Evolutionary conservation across 2,113 vertebrate genomes (phyloP).

Genomic region (Petromus typicus): DNA sequence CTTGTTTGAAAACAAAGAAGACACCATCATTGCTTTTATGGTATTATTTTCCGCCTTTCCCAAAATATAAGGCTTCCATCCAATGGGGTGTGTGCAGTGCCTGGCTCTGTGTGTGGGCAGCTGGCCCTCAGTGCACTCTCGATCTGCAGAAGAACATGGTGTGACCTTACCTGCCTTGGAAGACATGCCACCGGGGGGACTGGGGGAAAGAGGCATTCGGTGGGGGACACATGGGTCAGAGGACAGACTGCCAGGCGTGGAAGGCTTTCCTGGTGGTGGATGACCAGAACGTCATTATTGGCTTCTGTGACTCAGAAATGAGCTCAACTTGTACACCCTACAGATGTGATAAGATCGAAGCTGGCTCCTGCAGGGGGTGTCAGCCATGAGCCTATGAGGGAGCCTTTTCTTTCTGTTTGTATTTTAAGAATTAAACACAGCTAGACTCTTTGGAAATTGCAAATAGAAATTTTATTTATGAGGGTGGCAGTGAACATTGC

Average conservation of each 20-base stretch:
- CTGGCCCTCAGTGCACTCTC: neutral
- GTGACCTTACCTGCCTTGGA: neutral
- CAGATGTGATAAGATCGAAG: neutral
- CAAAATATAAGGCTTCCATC: neutral
- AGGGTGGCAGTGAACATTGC: neutral
- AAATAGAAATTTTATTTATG: neutral
- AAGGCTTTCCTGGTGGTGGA: neutral
- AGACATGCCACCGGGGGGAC: neutral
- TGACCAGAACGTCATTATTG: neutral
- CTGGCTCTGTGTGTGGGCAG: neutral
- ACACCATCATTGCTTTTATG: neutral
- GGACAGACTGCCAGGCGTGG: neutral
- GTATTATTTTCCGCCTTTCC: neutral
- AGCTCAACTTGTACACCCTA: neutral
- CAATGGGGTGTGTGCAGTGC: neutral
- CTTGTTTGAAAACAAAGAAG: constrained; percentile 73
- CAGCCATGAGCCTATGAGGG: neutral
- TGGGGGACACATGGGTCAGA: neutral
- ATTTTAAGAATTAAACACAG: neutral
- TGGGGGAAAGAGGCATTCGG: neutral
- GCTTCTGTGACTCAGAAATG: constrained; percentile 41
- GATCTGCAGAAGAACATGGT: neutral
- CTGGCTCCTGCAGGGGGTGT: neutral
- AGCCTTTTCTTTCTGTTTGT: neutral
- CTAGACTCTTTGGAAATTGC: neutral